A percentile compares a stretch with the other conserved stretches of the same genome.
These are phyloP conservation scores for Philopedon plagiatum DNA, from an alignment of 2,888 invertebrate species.

Conservation along the genomic window DNA sequence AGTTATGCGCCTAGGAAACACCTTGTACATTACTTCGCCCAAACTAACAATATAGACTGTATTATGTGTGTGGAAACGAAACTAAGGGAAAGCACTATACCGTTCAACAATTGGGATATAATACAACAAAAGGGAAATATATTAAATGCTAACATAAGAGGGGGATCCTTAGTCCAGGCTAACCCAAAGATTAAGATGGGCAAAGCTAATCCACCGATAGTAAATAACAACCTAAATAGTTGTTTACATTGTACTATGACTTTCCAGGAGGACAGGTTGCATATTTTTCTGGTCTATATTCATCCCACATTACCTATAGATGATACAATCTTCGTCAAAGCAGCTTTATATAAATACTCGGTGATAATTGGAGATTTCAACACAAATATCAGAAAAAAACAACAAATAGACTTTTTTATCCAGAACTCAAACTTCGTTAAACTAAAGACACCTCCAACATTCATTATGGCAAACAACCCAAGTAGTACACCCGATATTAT, in stretches of 20 bases:
- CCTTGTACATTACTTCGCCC: not conserved
- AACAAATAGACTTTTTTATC: too few relatives aligned
- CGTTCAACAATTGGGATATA: constrained; percentile 23
- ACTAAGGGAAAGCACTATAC: not conserved
- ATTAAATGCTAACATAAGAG: constrained; percentile 5
- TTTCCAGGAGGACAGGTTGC: constrained; percentile 13
- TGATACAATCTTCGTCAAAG: too few relatives aligned
- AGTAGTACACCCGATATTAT: too few relatives aligned
- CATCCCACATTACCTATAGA: constrained; percentile 8
- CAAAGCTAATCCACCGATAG: constrained; percentile 19
- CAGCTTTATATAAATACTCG: too few relatives aligned
- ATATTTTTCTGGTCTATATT: constrained; percentile 30
- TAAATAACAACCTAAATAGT: constrained; percentile 32
- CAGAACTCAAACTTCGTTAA: too few relatives aligned
- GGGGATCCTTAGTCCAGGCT: constrained; percentile 9
- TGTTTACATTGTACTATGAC: constrained; percentile 37
- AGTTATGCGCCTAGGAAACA: not conserved
- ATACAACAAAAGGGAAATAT: constrained; percentile 23
- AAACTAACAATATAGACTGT: constrained; percentile 18
- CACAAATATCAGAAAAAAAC: too few relatives aligned
- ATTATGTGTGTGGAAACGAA: constrained; percentile 23
- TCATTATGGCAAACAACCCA: too few relatives aligned
- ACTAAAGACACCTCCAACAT: too few relatives aligned
- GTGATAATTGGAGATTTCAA: too few relatives aligned
- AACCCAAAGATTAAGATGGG: constrained; percentile 7